Percentiles rank a stretch among this genome's conserved stretches.
These are phyloP conservation scores for Apus apus DNA, from an alignment of 2,113 vertebrate genomes.

Conservation along the genomic window DNA sequence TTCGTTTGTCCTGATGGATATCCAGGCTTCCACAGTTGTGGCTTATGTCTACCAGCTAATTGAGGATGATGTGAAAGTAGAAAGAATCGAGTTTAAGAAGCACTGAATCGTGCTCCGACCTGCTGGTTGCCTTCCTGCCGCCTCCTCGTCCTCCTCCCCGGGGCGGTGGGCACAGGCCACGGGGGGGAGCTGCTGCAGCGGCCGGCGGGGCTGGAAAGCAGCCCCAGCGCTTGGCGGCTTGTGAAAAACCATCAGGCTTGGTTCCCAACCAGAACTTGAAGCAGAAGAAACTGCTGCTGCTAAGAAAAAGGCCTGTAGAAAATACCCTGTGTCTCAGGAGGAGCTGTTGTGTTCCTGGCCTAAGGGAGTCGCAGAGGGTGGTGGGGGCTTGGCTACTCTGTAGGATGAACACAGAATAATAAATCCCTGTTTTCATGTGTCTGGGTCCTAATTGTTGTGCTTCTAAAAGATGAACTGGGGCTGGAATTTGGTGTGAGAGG, in stretches of 20 bases:
- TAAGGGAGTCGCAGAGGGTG: neutral
- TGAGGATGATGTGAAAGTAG: conserved; percentile 92
- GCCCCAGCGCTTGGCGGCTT: neutral
- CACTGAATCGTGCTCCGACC: conserved; percentile 66
- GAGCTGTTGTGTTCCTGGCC: neutral
- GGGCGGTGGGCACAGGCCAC: neutral
- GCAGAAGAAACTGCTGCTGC: neutral
- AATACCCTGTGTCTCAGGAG: neutral
- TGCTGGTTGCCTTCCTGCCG: conserved; percentile 6
- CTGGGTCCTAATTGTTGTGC: neutral
- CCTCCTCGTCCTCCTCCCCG: neutral
- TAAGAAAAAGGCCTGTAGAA: neutral
- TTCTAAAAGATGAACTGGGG: neutral
- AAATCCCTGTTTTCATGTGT: neutral
- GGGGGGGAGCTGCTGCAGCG: neutral
- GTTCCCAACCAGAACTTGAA: neutral
- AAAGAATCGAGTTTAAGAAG: conserved; percentile 94
- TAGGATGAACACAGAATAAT: neutral
- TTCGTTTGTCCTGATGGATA: conserved; percentile 94
- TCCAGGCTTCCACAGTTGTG: conserved; percentile 92
- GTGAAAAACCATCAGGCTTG: neutral
- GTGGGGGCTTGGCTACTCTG: neutral
- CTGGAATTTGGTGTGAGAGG: no score
- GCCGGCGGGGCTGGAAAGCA: neutral
- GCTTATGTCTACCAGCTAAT: conserved; percentile 91